A percentile compares a stretch with the other conserved stretches of the same genome.
phyloP scores from a whole-genome alignment of 2,113 vertebrate genomes.

The Megaptera novaeangliae region DNA sequence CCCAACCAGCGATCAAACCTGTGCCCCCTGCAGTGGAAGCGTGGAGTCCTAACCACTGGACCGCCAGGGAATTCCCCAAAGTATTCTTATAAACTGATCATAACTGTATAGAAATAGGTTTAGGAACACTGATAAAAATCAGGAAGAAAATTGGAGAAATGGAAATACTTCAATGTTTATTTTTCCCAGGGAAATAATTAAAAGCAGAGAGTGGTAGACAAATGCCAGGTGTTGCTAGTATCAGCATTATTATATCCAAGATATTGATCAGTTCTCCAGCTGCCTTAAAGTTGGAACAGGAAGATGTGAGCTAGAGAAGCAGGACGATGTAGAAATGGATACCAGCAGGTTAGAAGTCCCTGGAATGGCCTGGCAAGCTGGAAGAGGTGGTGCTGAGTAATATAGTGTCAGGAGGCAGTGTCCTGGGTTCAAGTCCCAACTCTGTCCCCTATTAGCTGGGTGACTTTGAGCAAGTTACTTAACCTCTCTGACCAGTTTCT shows the following conservation, averaged over 20 bases:
- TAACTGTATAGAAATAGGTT: neutral
- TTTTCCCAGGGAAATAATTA: neutral
- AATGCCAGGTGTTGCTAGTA: neutral
- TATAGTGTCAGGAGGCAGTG: neutral
- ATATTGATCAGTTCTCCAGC: neutral
- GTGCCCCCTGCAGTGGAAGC: neutral
- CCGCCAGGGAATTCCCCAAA: neutral
- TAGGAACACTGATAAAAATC: neutral
- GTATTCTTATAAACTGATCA: neutral
- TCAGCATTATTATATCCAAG: neutral
- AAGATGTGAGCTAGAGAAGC: neutral
- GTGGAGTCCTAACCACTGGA: neutral
- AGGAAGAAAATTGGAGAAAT: neutral
- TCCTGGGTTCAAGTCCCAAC: neutral
- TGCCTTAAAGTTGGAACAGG: neutral
- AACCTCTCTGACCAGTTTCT: neutral
- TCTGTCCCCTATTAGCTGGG: neutral
- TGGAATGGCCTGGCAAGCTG: neutral
- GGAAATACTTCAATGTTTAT: neutral
- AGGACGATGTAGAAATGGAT: neutral
- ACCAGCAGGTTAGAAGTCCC: neutral
- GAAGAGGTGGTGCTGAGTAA: neutral
- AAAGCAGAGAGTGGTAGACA: neutral
- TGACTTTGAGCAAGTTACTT: neutral
- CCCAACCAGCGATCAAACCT: neutral